Conservation (phyloP, 2,797 vertebrate genomes). For the Malurus leucopterus region DNA sequence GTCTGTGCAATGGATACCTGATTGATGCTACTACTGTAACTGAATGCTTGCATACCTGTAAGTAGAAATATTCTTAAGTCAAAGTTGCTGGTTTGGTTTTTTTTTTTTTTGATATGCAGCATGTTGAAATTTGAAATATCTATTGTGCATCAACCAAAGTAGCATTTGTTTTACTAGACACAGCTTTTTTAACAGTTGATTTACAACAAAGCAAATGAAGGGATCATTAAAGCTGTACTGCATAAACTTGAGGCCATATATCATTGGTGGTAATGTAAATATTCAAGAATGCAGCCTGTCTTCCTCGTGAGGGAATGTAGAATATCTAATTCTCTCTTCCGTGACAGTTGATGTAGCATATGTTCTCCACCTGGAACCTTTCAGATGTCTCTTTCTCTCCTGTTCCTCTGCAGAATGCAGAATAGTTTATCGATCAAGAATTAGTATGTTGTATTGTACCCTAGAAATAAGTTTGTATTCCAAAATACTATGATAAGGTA, state of each 20-base stretch:
- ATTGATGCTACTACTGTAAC: constrained; percentile 98
- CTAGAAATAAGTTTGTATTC: neutral
- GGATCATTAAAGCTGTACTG: neutral
- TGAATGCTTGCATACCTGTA: constrained; percentile 98
- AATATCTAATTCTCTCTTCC: neutral
- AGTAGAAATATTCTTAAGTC: constrained; percentile 55
- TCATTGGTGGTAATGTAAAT: neutral
- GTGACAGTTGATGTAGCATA: neutral
- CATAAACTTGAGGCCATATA: neutral
- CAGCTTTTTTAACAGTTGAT: neutral
- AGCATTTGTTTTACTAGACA: neutral
- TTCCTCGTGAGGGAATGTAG: neutral
- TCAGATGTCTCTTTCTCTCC: neutral
- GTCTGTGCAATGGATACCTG: constrained; percentile 96
- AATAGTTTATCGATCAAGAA: accelerated
- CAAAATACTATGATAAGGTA: neutral
- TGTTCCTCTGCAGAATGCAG: neutral
- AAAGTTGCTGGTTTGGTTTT: neutral
- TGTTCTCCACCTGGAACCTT: neutral
- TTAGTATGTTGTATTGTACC: neutral
- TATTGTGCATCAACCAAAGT: neutral
- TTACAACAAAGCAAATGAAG: neutral
- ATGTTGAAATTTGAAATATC: neutral
- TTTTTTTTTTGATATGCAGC: neutral
- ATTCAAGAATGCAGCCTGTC: neutral